Base-by-base conservation (phyloP, 2,888 invertebrate species). In the Gnatocerus cornutus region DNA sequence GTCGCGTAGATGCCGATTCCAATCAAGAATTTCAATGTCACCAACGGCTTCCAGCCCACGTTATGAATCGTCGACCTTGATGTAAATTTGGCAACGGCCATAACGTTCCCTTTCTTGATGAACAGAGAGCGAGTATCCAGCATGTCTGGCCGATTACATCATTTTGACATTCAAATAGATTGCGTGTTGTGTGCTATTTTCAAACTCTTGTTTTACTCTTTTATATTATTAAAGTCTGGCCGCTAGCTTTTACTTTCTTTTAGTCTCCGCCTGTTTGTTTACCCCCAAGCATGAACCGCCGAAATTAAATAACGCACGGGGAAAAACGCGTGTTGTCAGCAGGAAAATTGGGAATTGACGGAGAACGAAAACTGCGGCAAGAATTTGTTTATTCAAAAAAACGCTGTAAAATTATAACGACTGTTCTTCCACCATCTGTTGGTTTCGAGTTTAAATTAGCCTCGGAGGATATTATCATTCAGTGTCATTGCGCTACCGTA, bases 61-160 rank as follows among this genome's bases (percentile, higher is more conserved):
- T 77, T 74, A 74, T 75, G 74, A 75, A 77, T 73, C 66, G 52
- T 66, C 62, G 66, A 69, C 63, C 59, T 68, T 68, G 71, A 66
- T 76, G 72, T 72, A 73, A 76, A 73, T 73, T 73, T 76, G 73
- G 72, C 76, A 74, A 64, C 74, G 66, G 63, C 67, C 39, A 48
- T 63, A 48, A 59, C 52, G 56, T 71, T 74, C 70, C 55, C 71
- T 73, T 74, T 74, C 68, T 37, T 39, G 55, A 64, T 37, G 52
- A 53, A 69, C 37, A 50, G 50, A 66, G 58, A 66, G n/a, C 10
- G 58, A 66, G 39, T 10, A 16, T 63, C 16, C 63, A 41, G 66
- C 74, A 71, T 73, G 73, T 73, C 73, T 71, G 64, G 48, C 21
- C 63, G 68, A 72, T 75, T 75, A 74, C 73, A 72, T 73, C 75